Evolutionary conservation across 2,113 vertebrate species (phyloP).

Genomic region (Leuciscus idus): DNA sequence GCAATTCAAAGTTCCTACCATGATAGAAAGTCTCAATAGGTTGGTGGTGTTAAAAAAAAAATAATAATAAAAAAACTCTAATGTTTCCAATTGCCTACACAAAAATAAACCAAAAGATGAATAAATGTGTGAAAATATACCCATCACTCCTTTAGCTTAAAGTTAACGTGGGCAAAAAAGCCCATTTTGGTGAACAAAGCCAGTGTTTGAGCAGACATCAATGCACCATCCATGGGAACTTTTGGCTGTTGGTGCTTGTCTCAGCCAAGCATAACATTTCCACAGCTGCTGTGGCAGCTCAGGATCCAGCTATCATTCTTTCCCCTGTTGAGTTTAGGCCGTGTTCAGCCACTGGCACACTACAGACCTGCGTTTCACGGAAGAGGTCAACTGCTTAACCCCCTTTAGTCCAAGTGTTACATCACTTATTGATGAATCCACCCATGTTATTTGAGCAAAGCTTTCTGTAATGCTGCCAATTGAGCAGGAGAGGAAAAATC

Average conservation of each 20-base stretch:
- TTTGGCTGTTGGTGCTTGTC: constrained; percentile 16
- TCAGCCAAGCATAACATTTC: constrained; percentile 58
- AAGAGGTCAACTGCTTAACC: background rate
- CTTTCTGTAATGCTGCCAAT: constrained; percentile 16
- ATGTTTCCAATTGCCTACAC: background rate
- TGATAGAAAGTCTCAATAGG: background rate
- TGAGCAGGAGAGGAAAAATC: constrained; percentile 13
- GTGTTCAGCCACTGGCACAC: background rate
- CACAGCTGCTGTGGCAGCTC: constrained; percentile 58
- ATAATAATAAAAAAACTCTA: background rate
- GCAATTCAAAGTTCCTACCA: background rate
- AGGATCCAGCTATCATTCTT: constrained; percentile 41
- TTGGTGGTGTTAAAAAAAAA: background rate
- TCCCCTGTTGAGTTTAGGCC: constrained; percentile 30
- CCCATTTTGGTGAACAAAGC: constrained; percentile 8
- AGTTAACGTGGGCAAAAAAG: background rate
- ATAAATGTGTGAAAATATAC: background rate
- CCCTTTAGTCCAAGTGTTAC: constrained; percentile 36
- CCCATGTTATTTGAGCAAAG: constrained; percentile 19
- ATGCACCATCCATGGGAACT: constrained; percentile 22
- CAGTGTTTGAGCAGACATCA: constrained; percentile 17
- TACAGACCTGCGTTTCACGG: constrained; percentile 10
- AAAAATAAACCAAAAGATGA: background rate
- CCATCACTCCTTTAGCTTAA: too few species aligned
- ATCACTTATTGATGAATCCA: constrained; percentile 35